Base-by-base conservation (phyloP, 92 coral and sea anemone species). In the Metridium senile region DNA sequence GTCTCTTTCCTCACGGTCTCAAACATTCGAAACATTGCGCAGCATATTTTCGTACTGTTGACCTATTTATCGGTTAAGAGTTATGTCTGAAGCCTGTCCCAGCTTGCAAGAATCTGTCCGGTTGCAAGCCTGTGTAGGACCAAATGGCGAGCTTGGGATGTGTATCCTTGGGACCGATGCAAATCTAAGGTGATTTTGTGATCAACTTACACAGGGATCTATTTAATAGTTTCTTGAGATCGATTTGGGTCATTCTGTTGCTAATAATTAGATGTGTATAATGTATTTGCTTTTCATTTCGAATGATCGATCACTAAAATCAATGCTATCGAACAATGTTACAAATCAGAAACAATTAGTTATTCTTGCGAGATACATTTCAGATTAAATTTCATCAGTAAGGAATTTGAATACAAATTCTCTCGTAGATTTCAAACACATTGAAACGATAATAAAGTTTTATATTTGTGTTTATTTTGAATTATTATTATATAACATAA, bases 131-230 rank as follows among this genome's bases (percentile, higher is more conserved):
- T 66, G 75, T 56, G 33, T 78, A 53, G 68, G 54, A 0, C 43
- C 75, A 11, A 78, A 54, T 53, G 83, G 58, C 21, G 83, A 78
- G 28, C 63, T 67, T 34, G 74, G 71, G 47, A 56, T 78, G 47
- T 68, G 75, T 58, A 62, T 78, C 33, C 58, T 68, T 27, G 83
- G 83, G 26, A 33, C 58, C 39, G 74, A 53, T 13, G 18, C 75
- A 17, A 57, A 68, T 13, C 9, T 56, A 34, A 78, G 83, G 83
- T 78, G 63, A 43, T 22, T 1, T 72, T 34, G 65, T n/a, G n/a
- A n/a, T n/a, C n/a, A n/a, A n/a, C n/a, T n/a, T n/a, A n/a, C n/a
- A n/a, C n/a, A n/a, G n/a, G n/a, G n/a, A n/a, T n/a, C n/a, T n/a
- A n/a, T n/a, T n/a, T n/a, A n/a, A n/a, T 33, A 70, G 35, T 49